A percentile compares a stretch with the other conserved stretches of the same genome.
These are phyloP conservation scores for Oeneis ivallda DNA, from an alignment of 2,888 invertebrate genomes.

Conservation along the genomic window DNA sequence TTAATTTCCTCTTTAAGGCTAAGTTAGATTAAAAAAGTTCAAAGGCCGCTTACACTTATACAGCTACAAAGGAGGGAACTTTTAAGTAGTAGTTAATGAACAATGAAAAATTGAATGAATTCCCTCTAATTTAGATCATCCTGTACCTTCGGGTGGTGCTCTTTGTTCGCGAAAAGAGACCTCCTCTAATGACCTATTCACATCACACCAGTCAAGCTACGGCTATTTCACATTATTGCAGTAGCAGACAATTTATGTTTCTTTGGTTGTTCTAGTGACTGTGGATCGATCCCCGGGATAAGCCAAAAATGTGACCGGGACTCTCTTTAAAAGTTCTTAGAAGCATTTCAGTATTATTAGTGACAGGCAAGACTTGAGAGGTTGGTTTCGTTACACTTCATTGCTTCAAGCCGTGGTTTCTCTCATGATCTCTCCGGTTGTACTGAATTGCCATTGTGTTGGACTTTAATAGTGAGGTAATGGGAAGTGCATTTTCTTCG, in stretches of 20 bases:
- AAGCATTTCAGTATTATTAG: no score
- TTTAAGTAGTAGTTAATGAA: constrained; percentile 13
- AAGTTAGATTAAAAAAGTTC: constrained; percentile 26
- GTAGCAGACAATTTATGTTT: no score
- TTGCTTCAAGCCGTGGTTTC: no score
- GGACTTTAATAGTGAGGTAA: neutral
- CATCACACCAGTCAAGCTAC: neutral
- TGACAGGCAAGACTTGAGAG: no score
- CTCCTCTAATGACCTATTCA: neutral
- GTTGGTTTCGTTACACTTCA: no score
- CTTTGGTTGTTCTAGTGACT: no score
- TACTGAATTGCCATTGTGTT: neutral
- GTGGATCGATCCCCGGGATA: no score
- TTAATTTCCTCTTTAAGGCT: constrained; percentile 19
- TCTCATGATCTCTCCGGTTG: neutral
- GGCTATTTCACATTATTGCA: no score
- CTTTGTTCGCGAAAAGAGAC: neutral
- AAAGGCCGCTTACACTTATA: constrained; percentile 16
- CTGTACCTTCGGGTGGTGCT: neutral
- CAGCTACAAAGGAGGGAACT: constrained; percentile 8
- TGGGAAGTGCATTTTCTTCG: neutral
- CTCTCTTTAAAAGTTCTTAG: no score
- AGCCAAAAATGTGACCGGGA: no score
- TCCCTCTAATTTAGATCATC: constrained; percentile 8
- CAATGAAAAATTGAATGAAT: constrained; percentile 16